These are phyloP conservation scores for Drosophila antonietae DNA, from an alignment of 2,888 invertebrate genomes.

Conservation along the genomic window DNA sequence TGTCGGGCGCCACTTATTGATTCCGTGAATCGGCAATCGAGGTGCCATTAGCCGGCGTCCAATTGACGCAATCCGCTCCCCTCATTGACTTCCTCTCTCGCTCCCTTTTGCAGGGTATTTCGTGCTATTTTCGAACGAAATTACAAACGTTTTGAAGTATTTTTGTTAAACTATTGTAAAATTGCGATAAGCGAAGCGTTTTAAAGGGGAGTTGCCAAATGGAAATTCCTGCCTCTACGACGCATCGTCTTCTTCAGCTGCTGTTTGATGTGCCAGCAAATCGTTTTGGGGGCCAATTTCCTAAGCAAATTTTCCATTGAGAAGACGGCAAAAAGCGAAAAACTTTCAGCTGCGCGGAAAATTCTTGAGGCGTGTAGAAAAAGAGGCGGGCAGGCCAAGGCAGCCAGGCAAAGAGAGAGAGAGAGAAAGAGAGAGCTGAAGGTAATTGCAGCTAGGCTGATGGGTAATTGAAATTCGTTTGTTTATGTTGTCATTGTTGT, in stretches of 20 bases:
- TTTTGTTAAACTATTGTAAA: constrained; percentile 12
- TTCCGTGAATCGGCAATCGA: constrained; percentile 10
- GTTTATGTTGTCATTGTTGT: constrained; percentile 78
- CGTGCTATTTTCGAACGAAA: not conserved
- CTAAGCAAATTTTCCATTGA: constrained; percentile 66
- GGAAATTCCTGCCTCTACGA: not conserved
- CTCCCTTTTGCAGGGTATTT: not conserved
- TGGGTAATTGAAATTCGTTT: constrained; percentile 79
- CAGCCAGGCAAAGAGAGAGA: not conserved
- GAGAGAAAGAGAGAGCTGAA: not conserved
- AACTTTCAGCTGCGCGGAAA: constrained; percentile 58
- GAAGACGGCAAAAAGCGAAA: constrained; percentile 44
- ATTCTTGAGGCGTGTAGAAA: constrained; percentile 39
- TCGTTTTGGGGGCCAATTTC: constrained; percentile 48
- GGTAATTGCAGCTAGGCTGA: constrained; percentile 67
- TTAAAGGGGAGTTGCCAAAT: constrained; percentile 5
- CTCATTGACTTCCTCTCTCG: not conserved
- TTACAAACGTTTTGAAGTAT: not conserved
- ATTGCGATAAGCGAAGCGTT: constrained; percentile 30
- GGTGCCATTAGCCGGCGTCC: constrained; percentile 11
- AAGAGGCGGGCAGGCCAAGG: too few relatives aligned
- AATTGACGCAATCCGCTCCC: not conserved
- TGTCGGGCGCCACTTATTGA: constrained; percentile 33
- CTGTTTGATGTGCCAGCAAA: constrained; percentile 17
- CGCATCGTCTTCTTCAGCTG: constrained; percentile 5